Base-by-base conservation (phyloP, 2,113 vertebrate species). In the Malurus elegans region DNA sequence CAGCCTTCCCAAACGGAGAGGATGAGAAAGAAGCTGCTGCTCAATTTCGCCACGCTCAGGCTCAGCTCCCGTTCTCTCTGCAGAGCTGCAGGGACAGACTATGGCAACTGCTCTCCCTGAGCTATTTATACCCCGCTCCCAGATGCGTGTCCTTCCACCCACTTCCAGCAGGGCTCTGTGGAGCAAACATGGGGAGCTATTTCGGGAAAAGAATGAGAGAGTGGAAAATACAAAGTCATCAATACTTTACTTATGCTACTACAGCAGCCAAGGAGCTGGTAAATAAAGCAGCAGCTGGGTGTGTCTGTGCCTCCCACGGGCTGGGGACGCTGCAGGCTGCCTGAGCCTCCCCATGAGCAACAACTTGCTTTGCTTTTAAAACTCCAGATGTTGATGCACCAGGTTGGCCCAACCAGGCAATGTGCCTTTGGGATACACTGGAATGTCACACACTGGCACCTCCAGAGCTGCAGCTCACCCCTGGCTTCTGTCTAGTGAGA, bases 51-150 rank as follows among this genome's bases (percentile, higher is more conserved):
- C 34, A 4, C 0, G 1, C 66, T 54, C 29, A 44, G 78, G 60
- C 64, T 71, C 34, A 23, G 60, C 74, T 82, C 83, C 45, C 0
- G 0, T 23, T 38, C 10, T 64, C 81, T 93, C 84, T 72, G 70
- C 0, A 0, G 45, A 94, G 88, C 82, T 64, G 61, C 40, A 48
- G 88, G 61, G 70, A 89, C 79, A 83, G 73, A 32, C 50, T 26
- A 2, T 1, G 9, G 57, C 11, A 48, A 61, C 65, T 70, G 69
- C 79, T 94, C 62, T 81, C 71, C 61, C 91, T 54, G 61, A 25
- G 81, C 88, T 94, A 93, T 96, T 97, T 93, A 74, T 93, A 92
- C 75, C 29, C 60, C 2, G 19, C 23, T 94, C 71, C 78, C 80
- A 65, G 70, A 60, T 90, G 72, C n/a, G 1, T 53, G 72, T 53